Percentiles rank a stretch among this genome's conserved stretches.
Evolutionary conservation across 1,140 invertebrate species (phyloP).

Genomic region (Drosophila lacteicornis): DNA sequence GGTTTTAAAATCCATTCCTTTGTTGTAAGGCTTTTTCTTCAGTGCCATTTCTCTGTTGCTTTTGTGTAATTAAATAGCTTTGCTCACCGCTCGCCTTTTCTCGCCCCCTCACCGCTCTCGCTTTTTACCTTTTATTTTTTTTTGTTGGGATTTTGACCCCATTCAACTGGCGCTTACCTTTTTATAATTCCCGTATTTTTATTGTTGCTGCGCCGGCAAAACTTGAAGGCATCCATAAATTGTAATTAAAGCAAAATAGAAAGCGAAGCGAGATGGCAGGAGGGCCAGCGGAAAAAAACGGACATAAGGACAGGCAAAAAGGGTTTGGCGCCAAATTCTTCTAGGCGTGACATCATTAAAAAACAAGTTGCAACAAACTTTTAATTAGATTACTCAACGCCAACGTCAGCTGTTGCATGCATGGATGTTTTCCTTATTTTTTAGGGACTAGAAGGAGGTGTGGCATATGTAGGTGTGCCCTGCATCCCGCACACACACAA

Average conservation of each 20-base stretch:
- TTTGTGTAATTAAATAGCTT: conserved; percentile 72
- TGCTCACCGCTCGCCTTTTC: not conserved
- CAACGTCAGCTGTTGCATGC: conserved; percentile 73
- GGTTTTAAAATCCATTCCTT: not conserved
- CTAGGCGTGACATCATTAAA: conserved; percentile 59
- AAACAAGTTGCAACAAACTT: conserved; percentile 71
- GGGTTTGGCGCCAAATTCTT: conserved; percentile 60
- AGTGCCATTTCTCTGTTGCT: conserved; percentile 46
- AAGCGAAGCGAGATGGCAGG: not conserved
- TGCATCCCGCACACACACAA: too few relatives aligned
- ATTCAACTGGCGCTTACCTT: conserved; percentile 52
- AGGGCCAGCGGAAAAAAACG: not conserved
- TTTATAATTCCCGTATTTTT: conserved; percentile 26
- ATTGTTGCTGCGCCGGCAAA: conserved; percentile 46
- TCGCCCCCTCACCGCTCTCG: not conserved
- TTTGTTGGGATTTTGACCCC: conserved; percentile 44
- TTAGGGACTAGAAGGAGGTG: not conserved
- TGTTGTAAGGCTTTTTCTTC: not conserved
- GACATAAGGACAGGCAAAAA: not conserved
- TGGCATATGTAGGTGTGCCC: conserved; percentile 1
- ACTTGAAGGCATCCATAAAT: conserved; percentile 77
- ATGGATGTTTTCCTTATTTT: conserved; percentile 5
- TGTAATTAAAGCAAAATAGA: conserved; percentile 72
- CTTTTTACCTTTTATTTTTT: conserved; percentile 10
- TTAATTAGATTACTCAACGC: conserved; percentile 76